Percentiles rank a stretch among this genome's conserved stretches.
These are phyloP conservation scores for Hesperia comma DNA, from an alignment of 2,888 invertebrate genomes.

Conservation along the genomic window DNA sequence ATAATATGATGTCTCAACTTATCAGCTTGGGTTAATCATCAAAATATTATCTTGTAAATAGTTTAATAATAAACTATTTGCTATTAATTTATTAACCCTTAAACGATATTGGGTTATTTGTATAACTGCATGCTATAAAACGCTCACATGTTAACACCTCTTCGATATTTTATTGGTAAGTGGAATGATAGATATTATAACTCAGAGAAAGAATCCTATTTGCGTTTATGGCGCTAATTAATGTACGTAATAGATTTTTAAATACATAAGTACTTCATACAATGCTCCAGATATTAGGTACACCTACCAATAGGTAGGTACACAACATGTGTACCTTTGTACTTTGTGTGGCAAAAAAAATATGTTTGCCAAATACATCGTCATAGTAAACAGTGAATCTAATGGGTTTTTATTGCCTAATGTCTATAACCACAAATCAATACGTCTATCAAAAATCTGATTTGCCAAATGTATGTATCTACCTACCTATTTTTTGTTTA, in stretches of 20 bases:
- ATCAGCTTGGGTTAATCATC: background rate
- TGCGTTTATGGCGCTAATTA: background rate
- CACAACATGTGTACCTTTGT: too few relatives aligned
- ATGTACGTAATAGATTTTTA: too few relatives aligned
- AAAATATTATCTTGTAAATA: background rate
- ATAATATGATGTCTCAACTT: background rate
- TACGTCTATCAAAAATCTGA: background rate
- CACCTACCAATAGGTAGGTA: too few relatives aligned
- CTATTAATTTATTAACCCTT: slow-evolving; percentile 1
- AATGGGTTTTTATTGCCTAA: background rate
- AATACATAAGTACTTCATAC: too few relatives aligned
- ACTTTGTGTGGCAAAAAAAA: too few relatives aligned
- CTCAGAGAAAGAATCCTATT: background rate
- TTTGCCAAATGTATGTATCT: slow-evolving; percentile 1
- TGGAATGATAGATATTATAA: background rate
- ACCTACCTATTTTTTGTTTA: slow-evolving; percentile 20
- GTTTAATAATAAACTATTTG: slow-evolving; percentile 7
- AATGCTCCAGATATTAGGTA: too few relatives aligned
- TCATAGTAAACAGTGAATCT: too few relatives aligned
- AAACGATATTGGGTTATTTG: slow-evolving; percentile 2
- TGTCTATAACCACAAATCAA: slow-evolving; percentile 4
- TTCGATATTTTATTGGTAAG: too few relatives aligned
- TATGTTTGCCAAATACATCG: too few relatives aligned
- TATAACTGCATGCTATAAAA: background rate
- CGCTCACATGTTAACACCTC: too few relatives aligned